Evolutionary conservation across 2,888 invertebrate genomes (phyloP).

Genomic region (Pasiphila rectangulata): DNA sequence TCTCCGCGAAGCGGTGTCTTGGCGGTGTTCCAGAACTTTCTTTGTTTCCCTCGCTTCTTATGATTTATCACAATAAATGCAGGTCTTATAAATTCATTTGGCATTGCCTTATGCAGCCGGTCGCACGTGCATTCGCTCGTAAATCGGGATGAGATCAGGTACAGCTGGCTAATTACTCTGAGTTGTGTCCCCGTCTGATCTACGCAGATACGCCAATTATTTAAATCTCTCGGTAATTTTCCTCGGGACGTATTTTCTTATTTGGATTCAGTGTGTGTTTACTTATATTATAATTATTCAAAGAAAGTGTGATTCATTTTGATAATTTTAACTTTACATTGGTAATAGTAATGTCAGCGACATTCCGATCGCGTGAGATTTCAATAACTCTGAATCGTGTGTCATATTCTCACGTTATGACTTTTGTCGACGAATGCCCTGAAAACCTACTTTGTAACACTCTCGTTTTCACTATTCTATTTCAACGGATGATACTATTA

Average conservation of each 20-base stretch:
- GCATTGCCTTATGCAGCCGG: conserved; percentile 30
- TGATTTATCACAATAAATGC: conserved; percentile 45
- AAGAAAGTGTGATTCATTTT: conserved; percentile 24
- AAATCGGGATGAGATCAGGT: conserved; percentile 25
- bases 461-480: conserved; percentile 3
- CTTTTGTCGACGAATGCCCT: conserved; percentile 11
- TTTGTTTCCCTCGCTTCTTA: conserved; percentile 61
- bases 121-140: conserved; percentile 16
- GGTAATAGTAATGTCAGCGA: conserved; percentile 16
- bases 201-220: conserved; percentile 9
- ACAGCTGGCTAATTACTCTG: conserved; percentile 1
- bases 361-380: conserved; percentile 2
- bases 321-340: conserved; percentile 25
- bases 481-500: neutral
- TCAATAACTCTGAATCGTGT: conserved; percentile 7
- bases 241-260: conserved; percentile 2
- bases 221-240: conserved; percentile 8
- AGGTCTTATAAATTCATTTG: conserved; percentile 31
- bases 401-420: conserved; percentile 9
- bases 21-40: conserved; percentile 59
- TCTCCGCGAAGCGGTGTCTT: conserved; percentile 41
- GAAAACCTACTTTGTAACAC: conserved; percentile 1
- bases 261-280: conserved; percentile 17
- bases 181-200: neutral
- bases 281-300: conserved; percentile 11